Base-by-base conservation (phyloP, 2,888 invertebrate genomes). In the Micropterix aruncella region DNA sequence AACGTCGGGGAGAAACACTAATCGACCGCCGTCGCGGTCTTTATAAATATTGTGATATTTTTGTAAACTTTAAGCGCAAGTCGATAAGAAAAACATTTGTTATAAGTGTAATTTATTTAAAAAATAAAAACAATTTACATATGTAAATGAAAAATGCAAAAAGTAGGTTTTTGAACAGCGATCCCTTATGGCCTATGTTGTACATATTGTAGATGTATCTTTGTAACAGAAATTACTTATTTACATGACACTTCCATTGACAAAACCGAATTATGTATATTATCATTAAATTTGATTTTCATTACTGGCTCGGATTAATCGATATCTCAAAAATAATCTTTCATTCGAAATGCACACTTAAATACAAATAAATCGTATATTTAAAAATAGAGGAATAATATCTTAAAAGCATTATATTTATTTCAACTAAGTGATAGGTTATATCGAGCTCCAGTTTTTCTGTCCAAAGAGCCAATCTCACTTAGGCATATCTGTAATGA, bases 61-160 rank as follows among this genome's bases (percentile, higher is more conserved):
- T 69, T 70, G 70, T 70, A 70, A 69, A 68, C 65, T 68, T 67
- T 70, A 68, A 70, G 70, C 67, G 66, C 64, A 62, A 67, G 62
- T 70, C 69, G 69, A 70, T 27, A 27, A 27, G 27, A 27, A 27
- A 27, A 27, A 5, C 27, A 27, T 27, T 27, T 27, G 27, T 27
- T 27, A 12, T 27, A 27, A 27, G 27, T 27, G 27, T 27, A 27
- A 7, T 27, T 27, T 27, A 12, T n/a, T n/a, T n/a, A n/a, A n/a
- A n/a, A n/a, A n/a, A n/a, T n/a, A n/a, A n/a, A n/a, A n/a, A n/a
- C n/a, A 27, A 27, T 27, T 5, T 27, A 27, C 27, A 27, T 12
- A 7, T 27, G 27, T 27, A 27, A 27, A 27, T 27, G 27, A 27
- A n/a, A n/a, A 27, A 27, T 27, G 27, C 27, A 27, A 27, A 27